A percentile compares a stretch with the other conserved stretches of the same genome.
phyloP scores from a whole-genome alignment of 2,888 invertebrate species.

The Adelognathus sp. region DNA sequence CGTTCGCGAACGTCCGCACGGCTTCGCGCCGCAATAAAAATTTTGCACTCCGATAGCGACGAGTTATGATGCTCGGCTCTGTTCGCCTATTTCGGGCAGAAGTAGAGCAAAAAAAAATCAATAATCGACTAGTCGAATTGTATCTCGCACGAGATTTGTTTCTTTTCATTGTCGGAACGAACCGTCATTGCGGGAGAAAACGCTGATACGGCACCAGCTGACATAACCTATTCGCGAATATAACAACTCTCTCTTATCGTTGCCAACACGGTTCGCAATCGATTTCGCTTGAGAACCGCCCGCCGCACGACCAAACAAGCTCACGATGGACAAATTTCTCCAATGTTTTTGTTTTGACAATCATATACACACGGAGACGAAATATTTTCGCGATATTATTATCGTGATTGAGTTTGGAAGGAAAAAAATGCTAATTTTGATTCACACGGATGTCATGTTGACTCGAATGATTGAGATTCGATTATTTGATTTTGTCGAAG shows the following conservation, averaged over 20 bases:
- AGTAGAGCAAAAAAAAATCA: background rate
- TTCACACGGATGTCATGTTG: too few species aligned
- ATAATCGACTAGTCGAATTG: background rate
- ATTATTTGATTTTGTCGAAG: too few species aligned
- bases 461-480: too few species aligned
- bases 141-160: background rate
- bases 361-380: too few species aligned
- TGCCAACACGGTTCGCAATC: background rate
- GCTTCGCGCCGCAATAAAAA: background rate
- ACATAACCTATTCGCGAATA: conserved; percentile 1
- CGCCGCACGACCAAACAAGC: background rate
- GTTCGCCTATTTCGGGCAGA: background rate
- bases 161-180: background rate
- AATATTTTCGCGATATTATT: too few species aligned
- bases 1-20: background rate
- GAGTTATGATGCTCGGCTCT: background rate
- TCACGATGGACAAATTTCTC: background rate
- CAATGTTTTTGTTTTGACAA: background rate
- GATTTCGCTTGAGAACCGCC: background rate
- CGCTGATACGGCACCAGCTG: background rate
- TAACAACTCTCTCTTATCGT: background rate
- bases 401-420: too few species aligned
- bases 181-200: background rate
- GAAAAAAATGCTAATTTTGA: too few species aligned
- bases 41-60: background rate